A percentile compares a stretch with the other conserved stretches of the same genome.
These are phyloP conservation scores for Drosophila villosipedis DNA, from an alignment of 2,888 invertebrate genomes.

Conservation along the genomic window DNA sequence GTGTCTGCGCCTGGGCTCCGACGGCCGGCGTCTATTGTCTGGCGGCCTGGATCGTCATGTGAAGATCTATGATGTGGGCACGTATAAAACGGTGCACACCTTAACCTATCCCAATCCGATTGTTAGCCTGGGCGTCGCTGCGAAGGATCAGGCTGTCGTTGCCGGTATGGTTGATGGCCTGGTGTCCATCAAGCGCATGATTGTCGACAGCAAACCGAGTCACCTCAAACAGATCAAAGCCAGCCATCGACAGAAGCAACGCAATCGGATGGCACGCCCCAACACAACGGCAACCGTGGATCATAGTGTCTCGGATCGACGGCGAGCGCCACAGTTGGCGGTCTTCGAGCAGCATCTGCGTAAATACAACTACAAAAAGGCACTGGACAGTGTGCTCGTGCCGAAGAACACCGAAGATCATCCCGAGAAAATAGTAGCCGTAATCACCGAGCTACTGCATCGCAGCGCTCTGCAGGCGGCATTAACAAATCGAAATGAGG, in stretches of 20 bases:
- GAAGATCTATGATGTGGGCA: slow-evolving; percentile 95
- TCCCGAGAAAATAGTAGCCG: slow-evolving; percentile 92
- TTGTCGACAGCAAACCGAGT: slow-evolving; percentile 86
- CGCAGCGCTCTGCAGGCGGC: slow-evolving; percentile 92
- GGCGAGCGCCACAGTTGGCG: slow-evolving; percentile 54
- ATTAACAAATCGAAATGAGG: slow-evolving; percentile 89
- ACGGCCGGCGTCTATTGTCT: slow-evolving; percentile 93
- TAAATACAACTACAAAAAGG: slow-evolving; percentile 93
- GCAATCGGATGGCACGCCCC: not conserved
- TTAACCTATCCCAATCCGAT: slow-evolving; percentile 96
- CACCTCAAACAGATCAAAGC: slow-evolving; percentile 73
- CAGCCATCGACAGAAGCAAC: not conserved
- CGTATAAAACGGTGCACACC: slow-evolving; percentile 94
- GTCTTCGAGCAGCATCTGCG: slow-evolving; percentile 90
- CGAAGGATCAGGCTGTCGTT: slow-evolving; percentile 92
- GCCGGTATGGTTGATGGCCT: slow-evolving; percentile 97
- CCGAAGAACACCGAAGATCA: slow-evolving; percentile 87
- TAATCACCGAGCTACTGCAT: slow-evolving; percentile 94
- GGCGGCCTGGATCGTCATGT: slow-evolving; percentile 97
- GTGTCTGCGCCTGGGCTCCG: slow-evolving; percentile 92
- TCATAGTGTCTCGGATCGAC: slow-evolving; percentile 85
- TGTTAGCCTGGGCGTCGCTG: slow-evolving; percentile 92
- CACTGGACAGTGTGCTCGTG: slow-evolving; percentile 90
- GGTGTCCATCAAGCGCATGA: slow-evolving; percentile 93
- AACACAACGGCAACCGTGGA: slow-evolving; percentile 85